Percentiles rank a stretch among this genome's conserved stretches.
Evolutionary conservation across 2,888 invertebrate species (phyloP).

Genomic region (Tanypteryx hageni): DNA sequence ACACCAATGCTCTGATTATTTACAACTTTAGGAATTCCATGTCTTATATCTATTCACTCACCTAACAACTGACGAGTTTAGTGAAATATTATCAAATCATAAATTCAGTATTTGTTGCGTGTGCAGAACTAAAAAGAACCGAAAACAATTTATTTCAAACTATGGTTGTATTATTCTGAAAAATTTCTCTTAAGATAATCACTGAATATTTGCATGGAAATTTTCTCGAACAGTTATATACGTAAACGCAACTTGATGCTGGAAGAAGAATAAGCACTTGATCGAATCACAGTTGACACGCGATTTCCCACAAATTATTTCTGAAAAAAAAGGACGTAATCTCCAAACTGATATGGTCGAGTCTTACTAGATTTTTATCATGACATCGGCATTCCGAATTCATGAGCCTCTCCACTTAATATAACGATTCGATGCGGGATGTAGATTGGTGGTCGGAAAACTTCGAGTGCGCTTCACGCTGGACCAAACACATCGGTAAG

Average conservation of each 20-base stretch:
- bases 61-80: not conserved
- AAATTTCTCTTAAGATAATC: no score
- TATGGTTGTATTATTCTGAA: no score
- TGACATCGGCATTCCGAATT: not conserved
- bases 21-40: no score
- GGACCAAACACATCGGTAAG: no score
- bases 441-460: conserved; percentile 13
- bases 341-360: not conserved
- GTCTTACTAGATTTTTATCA: not conserved
- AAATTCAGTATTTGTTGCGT: not conserved
- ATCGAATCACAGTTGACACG: no score
- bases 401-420: not conserved
- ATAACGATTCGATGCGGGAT: conserved; percentile 15
- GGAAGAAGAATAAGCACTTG: no score
- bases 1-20: no score
- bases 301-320: not conserved
- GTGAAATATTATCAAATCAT: not conserved
- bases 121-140: no score
- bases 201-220: no score
- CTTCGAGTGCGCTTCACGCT: not conserved
- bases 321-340: not conserved
- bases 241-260: no score
- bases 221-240: no score
- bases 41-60: not conserved
- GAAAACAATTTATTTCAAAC: no score